These are phyloP conservation scores for Macaca nemestrina DNA, from an alignment of 2,113 vertebrate species.

Conservation along the genomic window DNA sequence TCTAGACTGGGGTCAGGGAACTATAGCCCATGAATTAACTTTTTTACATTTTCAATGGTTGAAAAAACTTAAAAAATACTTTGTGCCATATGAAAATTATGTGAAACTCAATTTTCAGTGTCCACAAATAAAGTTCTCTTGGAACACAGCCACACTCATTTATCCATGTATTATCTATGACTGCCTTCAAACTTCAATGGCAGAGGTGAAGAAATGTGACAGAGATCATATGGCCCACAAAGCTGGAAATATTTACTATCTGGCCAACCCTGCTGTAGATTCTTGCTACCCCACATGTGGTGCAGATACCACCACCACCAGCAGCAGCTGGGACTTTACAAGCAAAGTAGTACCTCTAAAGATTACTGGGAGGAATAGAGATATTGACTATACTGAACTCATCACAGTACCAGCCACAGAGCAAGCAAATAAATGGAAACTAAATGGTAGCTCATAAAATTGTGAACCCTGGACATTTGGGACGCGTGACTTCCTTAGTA, in stretches of 20 bases:
- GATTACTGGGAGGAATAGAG: neutral
- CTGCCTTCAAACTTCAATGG: accelerated
- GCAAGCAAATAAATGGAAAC: neutral
- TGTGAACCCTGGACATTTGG: neutral
- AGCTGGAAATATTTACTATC: neutral
- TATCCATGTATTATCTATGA: accelerated
- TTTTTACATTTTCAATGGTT: neutral
- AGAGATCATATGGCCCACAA: neutral
- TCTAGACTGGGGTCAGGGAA: neutral
- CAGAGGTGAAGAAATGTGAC: neutral
- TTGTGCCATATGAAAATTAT: neutral
- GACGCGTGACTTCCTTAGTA: neutral
- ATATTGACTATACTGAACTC: too few species aligned
- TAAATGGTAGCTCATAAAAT: neutral
- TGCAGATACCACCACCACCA: neutral
- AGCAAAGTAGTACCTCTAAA: neutral
- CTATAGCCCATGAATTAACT: neutral
- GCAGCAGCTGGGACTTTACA: neutral
- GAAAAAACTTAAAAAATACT: neutral
- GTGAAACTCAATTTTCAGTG: neutral
- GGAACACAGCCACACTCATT: too few species aligned
- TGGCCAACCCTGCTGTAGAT: neutral
- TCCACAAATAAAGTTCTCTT: neutral
- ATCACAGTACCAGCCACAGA: neutral
- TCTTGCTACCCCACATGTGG: neutral